Evolutionary conservation across 2,797 vertebrate genomes (phyloP).

Genomic region (Chrosomus eos): DNA sequence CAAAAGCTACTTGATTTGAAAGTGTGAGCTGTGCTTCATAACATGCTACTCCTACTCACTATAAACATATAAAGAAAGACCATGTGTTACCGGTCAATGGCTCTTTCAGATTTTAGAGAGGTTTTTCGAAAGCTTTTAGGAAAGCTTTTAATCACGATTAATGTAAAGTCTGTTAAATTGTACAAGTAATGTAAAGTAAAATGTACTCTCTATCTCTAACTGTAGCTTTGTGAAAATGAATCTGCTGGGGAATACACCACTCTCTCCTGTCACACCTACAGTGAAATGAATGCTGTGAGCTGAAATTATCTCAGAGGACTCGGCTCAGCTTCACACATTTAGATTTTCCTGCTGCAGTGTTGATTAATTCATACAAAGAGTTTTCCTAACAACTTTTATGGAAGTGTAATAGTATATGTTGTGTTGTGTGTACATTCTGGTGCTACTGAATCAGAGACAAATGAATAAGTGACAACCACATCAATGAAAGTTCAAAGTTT

Average conservation of each 20-base stretch:
- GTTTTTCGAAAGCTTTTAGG: not conserved
- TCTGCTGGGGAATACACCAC: not conserved
- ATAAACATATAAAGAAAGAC: not conserved
- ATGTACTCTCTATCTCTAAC: not conserved
- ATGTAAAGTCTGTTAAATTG: not conserved
- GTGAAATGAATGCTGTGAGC: not conserved
- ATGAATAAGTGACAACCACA: conserved; percentile 4
- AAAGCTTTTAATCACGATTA: not conserved
- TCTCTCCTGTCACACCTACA: not conserved
- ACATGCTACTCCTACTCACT: not conserved
- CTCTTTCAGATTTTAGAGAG: not conserved
- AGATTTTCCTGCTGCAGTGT: not conserved
- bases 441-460: conserved; percentile 11
- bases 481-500: not conserved
- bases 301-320: conserved; percentile 2
- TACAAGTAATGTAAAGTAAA: not conserved
- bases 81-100: not conserved
- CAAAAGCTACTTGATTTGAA: not conserved
- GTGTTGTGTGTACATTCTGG: not conserved
- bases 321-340: conserved; percentile 9
- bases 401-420: not conserved
- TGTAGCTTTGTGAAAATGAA: not conserved
- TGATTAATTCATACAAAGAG: conserved; percentile 9
- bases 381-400: conserved; percentile 9
- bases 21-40: not conserved